Evolutionary conservation across 2,113 vertebrate species (phyloP).

Genomic region (Zosterops hypoxanthus): DNA sequence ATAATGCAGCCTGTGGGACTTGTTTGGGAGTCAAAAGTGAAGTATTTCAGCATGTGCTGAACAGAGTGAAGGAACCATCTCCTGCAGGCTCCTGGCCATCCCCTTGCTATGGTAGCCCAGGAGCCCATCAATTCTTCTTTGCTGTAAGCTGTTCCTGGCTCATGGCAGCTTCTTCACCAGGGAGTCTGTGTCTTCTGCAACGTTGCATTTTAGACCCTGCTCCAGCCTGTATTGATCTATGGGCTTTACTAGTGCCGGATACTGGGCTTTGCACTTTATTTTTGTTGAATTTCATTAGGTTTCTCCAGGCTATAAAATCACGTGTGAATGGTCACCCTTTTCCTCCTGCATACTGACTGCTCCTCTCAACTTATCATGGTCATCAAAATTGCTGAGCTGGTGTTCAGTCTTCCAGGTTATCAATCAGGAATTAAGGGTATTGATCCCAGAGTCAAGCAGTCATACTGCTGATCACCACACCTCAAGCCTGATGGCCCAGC

Average conservation of each 20-base stretch:
- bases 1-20: not conserved
- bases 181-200: not conserved
- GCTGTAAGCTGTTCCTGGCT: not conserved
- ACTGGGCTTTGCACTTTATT: not conserved
- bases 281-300: not conserved
- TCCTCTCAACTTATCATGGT: not conserved
- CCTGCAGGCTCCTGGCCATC: not conserved
- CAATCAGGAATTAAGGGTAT: not conserved
- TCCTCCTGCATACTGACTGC: not conserved
- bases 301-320: not conserved
- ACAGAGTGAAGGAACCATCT: not conserved
- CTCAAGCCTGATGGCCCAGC: not conserved
- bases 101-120: not conserved
- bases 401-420: not conserved
- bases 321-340: not conserved
- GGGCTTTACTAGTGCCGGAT: not conserved
- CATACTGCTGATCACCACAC: not conserved
- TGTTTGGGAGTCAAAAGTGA: not conserved
- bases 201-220: not conserved
- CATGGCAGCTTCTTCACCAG: not conserved
- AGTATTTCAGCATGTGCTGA: not conserved
- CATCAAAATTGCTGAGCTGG: not conserved
- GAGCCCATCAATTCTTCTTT: not conserved
- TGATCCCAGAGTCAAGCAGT: not conserved
- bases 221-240: not conserved